Evolutionary conservation across 2,888 invertebrate genomes (phyloP), one percentile per base, ranked within the genome.

Genomic region (Keiferia lycopersicella): DNA sequence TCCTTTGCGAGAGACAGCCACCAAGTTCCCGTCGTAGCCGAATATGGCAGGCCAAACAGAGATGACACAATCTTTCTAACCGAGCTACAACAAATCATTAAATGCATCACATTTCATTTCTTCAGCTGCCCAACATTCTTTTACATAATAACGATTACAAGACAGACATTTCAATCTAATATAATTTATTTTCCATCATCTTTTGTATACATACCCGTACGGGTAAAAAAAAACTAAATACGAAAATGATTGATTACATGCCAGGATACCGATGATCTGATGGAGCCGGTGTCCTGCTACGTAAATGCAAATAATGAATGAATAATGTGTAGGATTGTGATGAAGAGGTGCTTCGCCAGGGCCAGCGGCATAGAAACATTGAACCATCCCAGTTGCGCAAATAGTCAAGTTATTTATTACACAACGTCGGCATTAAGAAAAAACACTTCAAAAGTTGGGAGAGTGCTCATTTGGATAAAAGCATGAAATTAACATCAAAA

Each of bases 1-100:
- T 83, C 81, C 79, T 81, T 82, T 77, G 82, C 83, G 79, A 85
- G 82, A 82, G 78, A 86, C 82, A 83, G 82, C 81, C 86, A 85
- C 83, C 81, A 80, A 83, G 77, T 80, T 83, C 81, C 81, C 82
- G 82, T 81, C 79, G 77, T 78, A 88, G 84, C 81, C 78, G 76
- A 82, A 80, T 78, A 81, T 83, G 81, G 81, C 82, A 78, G 82
- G 79, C 71, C 74, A 76, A 74, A 71, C 81, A 80, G 78, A 78
- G 80, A 81, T 77, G 80, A 83, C 78, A 83, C 84, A 86, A 86
- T 81, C 76, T 72, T 69, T 71, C 65, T 64, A 70, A 70, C 63
- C 65, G 63, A 67, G 69, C 72, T 69, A 16, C 20, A 61, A 16
- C 60, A 61, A 38, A 30, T 61, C 45, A 48, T 59, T 59, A 59